Base-by-base conservation (phyloP, 2,888 invertebrate genomes). In the Ochropleura leucogaster region DNA sequence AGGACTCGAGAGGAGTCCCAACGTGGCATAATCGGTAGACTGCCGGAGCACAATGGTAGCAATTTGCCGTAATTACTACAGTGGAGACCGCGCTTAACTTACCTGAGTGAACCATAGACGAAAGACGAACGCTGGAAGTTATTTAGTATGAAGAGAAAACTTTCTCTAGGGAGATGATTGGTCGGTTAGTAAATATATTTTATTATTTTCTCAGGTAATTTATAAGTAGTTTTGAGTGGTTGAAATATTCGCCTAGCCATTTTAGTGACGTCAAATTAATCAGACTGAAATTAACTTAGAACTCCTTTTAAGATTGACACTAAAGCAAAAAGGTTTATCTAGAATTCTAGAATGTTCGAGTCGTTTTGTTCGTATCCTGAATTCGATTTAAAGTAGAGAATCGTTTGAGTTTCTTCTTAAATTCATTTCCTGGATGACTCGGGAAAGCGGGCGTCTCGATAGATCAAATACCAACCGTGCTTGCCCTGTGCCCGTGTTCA, bases 61-160 rank as follows among this genome's bases (percentile, higher is more conserved):
- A 94, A 95, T 95, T 95, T 93, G 91, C 90, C 85, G 90, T 92
- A 93, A 94, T 94, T 93, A 93, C 92, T 89, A 78, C 85, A 85
- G 85, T 84, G 80, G 85, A 82, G 86, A 86, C 87, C 83, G 80
- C 87, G 85, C 85, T 87, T 87, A 84, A 86, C 82, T 89, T 88
- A 86, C 88, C 85, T 87, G 74, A 84, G 81, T 65, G 79, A 74
- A 74, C 77, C 66, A 79, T 79, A 82, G 77, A 75, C 72, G 59
- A 81, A 67, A 68, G 70, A 82, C 72, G 79, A 74, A 72, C 67
- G 68, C 46, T 68, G 83, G 69, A 74, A 79, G 76, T 85, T 76
- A 85, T 83, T 84, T 65, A 69, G 68, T 72, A 66, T 75, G 72
- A 79, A 82, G 75, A 77, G 77, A 72, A 77, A 79, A 87, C 80